Evolutionary conservation across 2,888 invertebrate genomes (phyloP).

Genomic region (Chironomus tentans): DNA sequence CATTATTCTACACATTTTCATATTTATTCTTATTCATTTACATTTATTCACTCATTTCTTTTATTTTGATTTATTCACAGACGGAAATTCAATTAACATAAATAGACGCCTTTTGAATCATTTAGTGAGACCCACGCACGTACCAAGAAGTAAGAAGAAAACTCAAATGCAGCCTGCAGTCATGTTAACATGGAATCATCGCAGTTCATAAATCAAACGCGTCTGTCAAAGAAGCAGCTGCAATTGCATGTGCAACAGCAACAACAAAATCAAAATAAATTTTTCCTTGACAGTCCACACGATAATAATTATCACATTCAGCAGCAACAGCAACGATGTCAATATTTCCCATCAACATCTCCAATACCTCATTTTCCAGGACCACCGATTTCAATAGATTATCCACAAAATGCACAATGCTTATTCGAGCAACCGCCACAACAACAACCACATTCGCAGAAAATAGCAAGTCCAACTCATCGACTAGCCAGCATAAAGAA

Average conservation of each 20-base stretch:
- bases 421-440: slow-evolving; percentile 31
- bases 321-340: slow-evolving; percentile 19
- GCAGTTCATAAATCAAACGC: slow-evolving; percentile 25
- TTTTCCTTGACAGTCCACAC: slow-evolving; percentile 1
- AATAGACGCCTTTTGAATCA: slow-evolving; percentile 15
- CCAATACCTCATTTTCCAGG: slow-evolving; percentile 61
- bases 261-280: slow-evolving; percentile 5
- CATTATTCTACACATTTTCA: slow-evolving; percentile 10
- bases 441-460: not conserved
- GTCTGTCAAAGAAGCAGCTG: slow-evolving; percentile 23
- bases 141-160: not conserved
- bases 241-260: slow-evolving; percentile 18
- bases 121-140: slow-evolving; percentile 1
- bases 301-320: slow-evolving; percentile 3
- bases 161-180: not conserved
- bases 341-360: slow-evolving; percentile 32
- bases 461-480: slow-evolving; percentile 33
- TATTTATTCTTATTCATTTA: not conserved
- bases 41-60: not conserved
- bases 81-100: slow-evolving; percentile 24
- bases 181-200: slow-evolving; percentile 26
- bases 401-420: slow-evolving; percentile 43
- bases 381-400: slow-evolving; percentile 47
- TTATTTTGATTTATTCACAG: slow-evolving; percentile 16
- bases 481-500: slow-evolving; percentile 32